These are phyloP conservation scores for Bombyx mori DNA, from an alignment of 1,140 invertebrate genomes.

Conservation along the genomic window DNA sequence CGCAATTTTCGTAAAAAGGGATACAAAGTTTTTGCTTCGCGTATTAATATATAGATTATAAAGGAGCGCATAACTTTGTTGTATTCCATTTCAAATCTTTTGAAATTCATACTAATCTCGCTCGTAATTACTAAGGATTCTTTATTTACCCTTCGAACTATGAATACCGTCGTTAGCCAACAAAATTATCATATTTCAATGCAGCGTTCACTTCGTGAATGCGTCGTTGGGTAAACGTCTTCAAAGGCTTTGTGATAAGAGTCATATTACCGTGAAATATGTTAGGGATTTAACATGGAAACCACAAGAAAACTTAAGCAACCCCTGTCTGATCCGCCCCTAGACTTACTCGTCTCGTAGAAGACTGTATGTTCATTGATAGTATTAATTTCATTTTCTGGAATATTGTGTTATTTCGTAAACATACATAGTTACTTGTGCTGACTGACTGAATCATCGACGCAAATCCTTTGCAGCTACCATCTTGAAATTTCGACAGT, in stretches of 20 bases:
- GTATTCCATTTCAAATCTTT: slow-evolving; percentile 4
- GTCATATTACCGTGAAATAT: neutral
- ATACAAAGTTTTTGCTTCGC: no score
- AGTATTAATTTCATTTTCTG: no score
- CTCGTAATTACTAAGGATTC: slow-evolving; percentile 43
- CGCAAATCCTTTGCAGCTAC: no score
- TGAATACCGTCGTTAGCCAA: slow-evolving; percentile 63
- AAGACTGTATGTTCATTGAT: slow-evolving; percentile 31
- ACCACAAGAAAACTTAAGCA: slow-evolving; percentile 46
- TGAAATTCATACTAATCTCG: slow-evolving; percentile 31
- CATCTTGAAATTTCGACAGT: no score
- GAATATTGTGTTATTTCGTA: no score
- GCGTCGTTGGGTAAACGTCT: no score
- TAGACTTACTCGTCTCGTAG: slow-evolving; percentile 46
- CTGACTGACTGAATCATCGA: no score
- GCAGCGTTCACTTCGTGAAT: slow-evolving; percentile 13
- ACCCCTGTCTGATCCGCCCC: slow-evolving; percentile 36
- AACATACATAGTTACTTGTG: no score
- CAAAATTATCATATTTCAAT: slow-evolving; percentile 65
- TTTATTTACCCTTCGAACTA: slow-evolving; percentile 45
- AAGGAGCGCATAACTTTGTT: no score
- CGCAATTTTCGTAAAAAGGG: no score
- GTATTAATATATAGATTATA: no score
- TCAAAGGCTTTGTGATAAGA: neutral
- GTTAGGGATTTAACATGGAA: slow-evolving; percentile 21